These are phyloP conservation scores for Drosophila pseudoobscura DNA, from an alignment of 1,140 invertebrate genomes.

Conservation along the genomic window DNA sequence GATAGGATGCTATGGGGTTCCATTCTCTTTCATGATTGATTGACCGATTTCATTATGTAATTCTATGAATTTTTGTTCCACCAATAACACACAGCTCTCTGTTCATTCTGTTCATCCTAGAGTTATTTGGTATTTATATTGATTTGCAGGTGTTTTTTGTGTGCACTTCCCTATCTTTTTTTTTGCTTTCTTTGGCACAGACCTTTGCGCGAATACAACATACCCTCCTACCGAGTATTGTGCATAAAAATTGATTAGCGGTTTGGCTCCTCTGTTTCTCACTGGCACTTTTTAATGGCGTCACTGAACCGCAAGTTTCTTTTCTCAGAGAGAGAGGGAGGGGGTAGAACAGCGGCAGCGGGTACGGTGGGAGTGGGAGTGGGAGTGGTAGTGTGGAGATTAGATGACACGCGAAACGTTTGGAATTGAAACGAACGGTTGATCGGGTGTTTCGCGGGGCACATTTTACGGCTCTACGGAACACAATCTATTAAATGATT, in stretches of 20 bases:
- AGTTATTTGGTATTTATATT: no score
- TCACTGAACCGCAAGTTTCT: conserved; percentile 57
- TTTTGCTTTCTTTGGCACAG: no score
- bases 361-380: not conserved
- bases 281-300: conserved; percentile 20
- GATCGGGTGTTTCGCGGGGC: not conserved
- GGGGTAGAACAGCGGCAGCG: not conserved
- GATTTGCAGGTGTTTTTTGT: no score
- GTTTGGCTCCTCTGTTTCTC: conserved; percentile 26
- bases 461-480: conserved; percentile 53
- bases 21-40: no score
- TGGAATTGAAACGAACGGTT: not conserved
- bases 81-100: no score
- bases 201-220: no score
- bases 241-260: conserved; percentile 65
- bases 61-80: no score
- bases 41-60: no score
- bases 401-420: not conserved
- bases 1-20: no score
- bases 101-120: no score
- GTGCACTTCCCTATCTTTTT: no score
- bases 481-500: conserved; percentile 77
- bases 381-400: not conserved
- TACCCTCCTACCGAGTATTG: no score
- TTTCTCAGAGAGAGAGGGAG: conserved; percentile 6